Evolutionary conservation across 2,797 vertebrate genomes (phyloP), one percentile per base, ranked within the genome.

Genomic region (Sphenodon punctatus): DNA sequence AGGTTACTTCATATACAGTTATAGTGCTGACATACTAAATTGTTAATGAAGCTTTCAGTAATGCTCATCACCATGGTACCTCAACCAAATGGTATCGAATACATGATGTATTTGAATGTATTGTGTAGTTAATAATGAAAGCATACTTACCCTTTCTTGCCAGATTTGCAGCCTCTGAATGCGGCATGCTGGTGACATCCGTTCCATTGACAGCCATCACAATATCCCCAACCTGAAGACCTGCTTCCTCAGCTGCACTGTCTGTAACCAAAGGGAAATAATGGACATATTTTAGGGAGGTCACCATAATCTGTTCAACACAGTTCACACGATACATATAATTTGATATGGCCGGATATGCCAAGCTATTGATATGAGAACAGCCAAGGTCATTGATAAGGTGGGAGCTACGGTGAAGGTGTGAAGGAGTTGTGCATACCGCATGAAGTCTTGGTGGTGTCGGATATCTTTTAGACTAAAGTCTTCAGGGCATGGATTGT

Each of bases 141-240:
- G 59, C 46, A 64, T 84, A 41, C 48, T 38, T 94, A 98, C 98
- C 97, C 96, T 97, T 97, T 38, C 96, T 95, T 64, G 97, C 98
- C 59, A 99, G 93, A 67, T 95, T 96, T 39, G 97, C 97, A 55
- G 98, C 98, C 91, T 98, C 97, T 32, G 97, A 97, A 39, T 98
- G 97, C 72, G 96, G 96, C 49, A 96, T 94, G n/a, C 96, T 97
- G 65, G 97, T 97, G 79, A 99, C 98, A 87, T 98, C 97, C 0
- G 96, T 98, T 77, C 97, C 97, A 11, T 98, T 98, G 70, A 99
- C 97, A 59, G 97, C 96, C 80, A 97, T 90, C 64, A 98, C 95
- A 67, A 95, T 96, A 67, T 98, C 98, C 82, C 98, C 98, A 0
- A 97, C 96, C 71, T 96, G 96, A 60, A 99, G 94, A 4, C 97